phyloP scores from a whole-genome alignment of 2,797 vertebrate species.

The Pampus argenteus region DNA sequence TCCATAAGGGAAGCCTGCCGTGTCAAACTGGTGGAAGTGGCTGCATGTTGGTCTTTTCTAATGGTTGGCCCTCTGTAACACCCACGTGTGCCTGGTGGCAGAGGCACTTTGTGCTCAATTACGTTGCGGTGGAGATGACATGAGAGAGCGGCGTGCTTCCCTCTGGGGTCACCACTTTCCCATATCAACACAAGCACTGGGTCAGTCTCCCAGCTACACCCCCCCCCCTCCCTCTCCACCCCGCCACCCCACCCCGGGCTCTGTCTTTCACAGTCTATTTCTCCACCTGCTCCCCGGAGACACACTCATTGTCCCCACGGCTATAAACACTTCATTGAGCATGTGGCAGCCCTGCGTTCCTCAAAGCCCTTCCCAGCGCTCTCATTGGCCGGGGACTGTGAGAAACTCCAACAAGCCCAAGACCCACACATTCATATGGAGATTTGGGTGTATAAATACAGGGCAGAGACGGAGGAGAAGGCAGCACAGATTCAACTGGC shows the following conservation, averaged over 20 bases:
- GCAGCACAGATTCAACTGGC: constrained; percentile 71
- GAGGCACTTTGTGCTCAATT: constrained; percentile 80
- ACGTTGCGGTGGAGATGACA: constrained; percentile 73
- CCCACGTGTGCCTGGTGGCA: constrained; percentile 79
- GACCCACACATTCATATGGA: constrained; percentile 92
- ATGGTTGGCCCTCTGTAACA: constrained; percentile 62
- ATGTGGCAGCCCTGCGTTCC: constrained; percentile 83
- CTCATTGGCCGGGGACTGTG: constrained; percentile 93
- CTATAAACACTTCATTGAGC: constrained; percentile 86
- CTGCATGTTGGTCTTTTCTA: constrained; percentile 64
- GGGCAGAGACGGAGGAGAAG: constrained; percentile 56
- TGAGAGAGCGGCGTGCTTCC: constrained; percentile 73
- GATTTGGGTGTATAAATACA: constrained; percentile 89
- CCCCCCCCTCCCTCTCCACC: constrained; percentile 1
- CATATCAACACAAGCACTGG: constrained; percentile 81
- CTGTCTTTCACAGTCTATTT: constrained; percentile 75
- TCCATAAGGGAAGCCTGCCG: constrained; percentile 39
- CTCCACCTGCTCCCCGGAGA: constrained; percentile 87
- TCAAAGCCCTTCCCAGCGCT: constrained; percentile 82
- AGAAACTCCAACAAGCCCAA: constrained; percentile 90
- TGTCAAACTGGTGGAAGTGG: constrained; percentile 68
- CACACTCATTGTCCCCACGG: constrained; percentile 79
- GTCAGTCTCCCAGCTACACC: constrained; percentile 65
- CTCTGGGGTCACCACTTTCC: constrained; percentile 86
- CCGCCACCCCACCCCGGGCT: constrained; percentile 49